phyloP scores from a whole-genome alignment of 2,888 invertebrate species.

The Drymonia ruficornis region DNA sequence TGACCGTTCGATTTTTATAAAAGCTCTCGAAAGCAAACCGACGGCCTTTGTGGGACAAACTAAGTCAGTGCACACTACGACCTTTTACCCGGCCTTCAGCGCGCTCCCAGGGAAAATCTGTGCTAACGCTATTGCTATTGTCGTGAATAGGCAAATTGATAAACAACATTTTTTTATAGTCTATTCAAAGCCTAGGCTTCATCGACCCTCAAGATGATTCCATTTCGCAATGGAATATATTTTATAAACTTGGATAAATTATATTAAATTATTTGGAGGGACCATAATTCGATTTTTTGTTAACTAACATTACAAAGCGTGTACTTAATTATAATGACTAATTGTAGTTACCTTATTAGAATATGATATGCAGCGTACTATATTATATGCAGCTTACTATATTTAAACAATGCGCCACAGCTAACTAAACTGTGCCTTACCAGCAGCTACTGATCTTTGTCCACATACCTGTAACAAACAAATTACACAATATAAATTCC shows the following conservation, averaged over 20 bases:
- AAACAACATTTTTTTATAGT: constrained; percentile 14
- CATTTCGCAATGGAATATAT: no score
- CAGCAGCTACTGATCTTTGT: background rate
- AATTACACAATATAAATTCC: constrained; percentile 5
- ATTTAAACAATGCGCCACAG: background rate
- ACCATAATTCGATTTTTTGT: no score
- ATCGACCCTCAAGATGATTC: background rate
- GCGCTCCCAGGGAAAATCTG: constrained; percentile 48
- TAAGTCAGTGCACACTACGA: constrained; percentile 57
- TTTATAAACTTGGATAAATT: no score
- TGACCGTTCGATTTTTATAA: constrained; percentile 44
- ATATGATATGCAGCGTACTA: no score
- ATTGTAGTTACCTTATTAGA: no score
- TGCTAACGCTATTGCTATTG: constrained; percentile 43
- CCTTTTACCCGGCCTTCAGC: constrained; percentile 53
- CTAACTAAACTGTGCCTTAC: background rate
- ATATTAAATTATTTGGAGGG: no score
- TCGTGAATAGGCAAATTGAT: constrained; percentile 24
- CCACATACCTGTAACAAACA: constrained; percentile 36
- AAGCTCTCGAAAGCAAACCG: constrained; percentile 42
- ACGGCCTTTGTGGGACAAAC: constrained; percentile 59
- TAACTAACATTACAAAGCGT: no score
- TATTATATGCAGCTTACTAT: background rate
- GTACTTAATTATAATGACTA: no score
- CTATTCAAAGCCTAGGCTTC: background rate